These are phyloP conservation scores for Phyllotreta cruciferae DNA, from an alignment of 2,888 invertebrate genomes.

Conservation along the genomic window DNA sequence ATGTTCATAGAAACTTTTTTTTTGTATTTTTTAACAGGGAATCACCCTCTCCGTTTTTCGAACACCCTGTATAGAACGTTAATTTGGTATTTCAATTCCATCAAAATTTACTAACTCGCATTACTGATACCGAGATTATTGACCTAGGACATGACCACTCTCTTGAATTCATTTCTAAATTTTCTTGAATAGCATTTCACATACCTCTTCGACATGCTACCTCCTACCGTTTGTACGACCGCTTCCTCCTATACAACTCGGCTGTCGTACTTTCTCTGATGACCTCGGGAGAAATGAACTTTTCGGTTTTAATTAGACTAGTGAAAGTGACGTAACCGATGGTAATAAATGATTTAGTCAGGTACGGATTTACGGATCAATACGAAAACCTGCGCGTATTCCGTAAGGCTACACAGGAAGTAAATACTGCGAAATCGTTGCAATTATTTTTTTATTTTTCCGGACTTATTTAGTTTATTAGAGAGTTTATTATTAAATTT, in stretches of 20 bases:
- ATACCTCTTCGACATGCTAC: constrained; percentile 1
- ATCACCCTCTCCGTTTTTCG: too few relatives aligned
- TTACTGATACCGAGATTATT: constrained; percentile 15
- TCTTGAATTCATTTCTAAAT: constrained; percentile 20
- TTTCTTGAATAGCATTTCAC: constrained; percentile 13
- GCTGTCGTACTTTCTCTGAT: constrained; percentile 34
- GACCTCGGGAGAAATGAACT: constrained; percentile 45
- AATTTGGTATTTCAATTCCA: constrained; percentile 1
- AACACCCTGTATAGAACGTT: too few relatives aligned
- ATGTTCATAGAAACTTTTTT: too few relatives aligned
- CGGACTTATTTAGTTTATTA: too few relatives aligned
- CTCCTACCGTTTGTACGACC: constrained; percentile 1
- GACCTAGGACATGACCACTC: constrained; percentile 20
- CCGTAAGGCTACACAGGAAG: too few relatives aligned
- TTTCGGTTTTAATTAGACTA: constrained; percentile 43
- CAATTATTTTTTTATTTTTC: too few relatives aligned
- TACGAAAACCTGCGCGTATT: neutral
- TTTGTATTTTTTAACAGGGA: too few relatives aligned
- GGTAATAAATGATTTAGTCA: constrained; percentile 11
- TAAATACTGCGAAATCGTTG: too few relatives aligned
- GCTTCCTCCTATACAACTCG: constrained; percentile 5
- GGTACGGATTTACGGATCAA: constrained; percentile 12
- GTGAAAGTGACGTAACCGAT: constrained; percentile 51
- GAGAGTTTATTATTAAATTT: too few relatives aligned
- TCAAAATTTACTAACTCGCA: constrained; percentile 6